Conservation (phyloP, 1,140 invertebrate species). For the Ganaspis sp. region DNA sequence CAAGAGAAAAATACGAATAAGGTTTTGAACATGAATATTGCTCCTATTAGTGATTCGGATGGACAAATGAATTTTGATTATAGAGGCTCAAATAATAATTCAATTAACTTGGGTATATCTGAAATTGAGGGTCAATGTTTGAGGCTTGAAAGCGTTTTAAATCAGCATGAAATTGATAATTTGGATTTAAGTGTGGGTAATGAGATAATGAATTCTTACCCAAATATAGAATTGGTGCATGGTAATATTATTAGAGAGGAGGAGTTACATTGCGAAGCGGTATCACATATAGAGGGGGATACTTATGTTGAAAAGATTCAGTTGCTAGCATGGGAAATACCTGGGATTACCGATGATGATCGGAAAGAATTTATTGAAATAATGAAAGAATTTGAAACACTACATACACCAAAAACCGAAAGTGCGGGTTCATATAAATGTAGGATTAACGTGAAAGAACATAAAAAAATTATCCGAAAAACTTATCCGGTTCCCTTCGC, state of each 20-base stretch:
- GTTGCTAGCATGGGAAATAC: background rate
- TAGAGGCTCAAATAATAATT: too few species aligned
- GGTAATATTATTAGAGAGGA: background rate
- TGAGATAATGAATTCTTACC: background rate
- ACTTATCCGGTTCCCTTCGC: constrained; percentile 42
- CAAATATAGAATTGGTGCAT: background rate
- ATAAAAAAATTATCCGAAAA: constrained; percentile 31
- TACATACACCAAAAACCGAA: constrained; percentile 40
- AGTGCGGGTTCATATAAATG: constrained; percentile 36
- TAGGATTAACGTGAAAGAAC: constrained; percentile 33
- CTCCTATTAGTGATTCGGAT: background rate
- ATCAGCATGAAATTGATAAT: too few species aligned
- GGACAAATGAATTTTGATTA: too few species aligned
- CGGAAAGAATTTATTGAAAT: background rate
- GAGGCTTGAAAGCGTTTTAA: too few species aligned
- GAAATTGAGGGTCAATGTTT: too few species aligned
- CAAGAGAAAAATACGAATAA: background rate
- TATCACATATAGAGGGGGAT: background rate
- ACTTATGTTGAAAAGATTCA: background rate
- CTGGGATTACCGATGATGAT: too few species aligned
- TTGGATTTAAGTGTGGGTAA: background rate
- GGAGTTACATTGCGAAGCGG: background rate
- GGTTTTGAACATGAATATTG: background rate
- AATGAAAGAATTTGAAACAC: constrained; percentile 22
- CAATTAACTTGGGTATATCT: too few species aligned